These are phyloP conservation scores for Megathymus violae DNA, from an alignment of 1,140 invertebrate genomes.

Conservation along the genomic window DNA sequence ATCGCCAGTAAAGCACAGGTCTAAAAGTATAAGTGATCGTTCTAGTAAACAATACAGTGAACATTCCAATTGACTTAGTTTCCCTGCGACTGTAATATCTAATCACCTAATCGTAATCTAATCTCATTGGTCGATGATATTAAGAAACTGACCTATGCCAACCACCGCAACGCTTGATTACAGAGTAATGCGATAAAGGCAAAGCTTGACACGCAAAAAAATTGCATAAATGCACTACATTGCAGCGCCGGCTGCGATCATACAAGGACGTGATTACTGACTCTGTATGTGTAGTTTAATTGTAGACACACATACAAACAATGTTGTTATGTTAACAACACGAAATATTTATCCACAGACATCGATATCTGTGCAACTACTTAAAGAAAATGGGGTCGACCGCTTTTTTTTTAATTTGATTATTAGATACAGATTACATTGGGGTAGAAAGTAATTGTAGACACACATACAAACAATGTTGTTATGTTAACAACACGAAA, in stretches of 20 bases:
- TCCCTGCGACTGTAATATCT: constrained; percentile 42
- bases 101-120: constrained; percentile 68
- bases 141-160: constrained; percentile 73
- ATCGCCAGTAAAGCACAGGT: constrained; percentile 16
- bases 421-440: too few species aligned
- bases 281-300: too few species aligned
- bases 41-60: constrained; percentile 30
- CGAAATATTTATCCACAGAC: too few species aligned
- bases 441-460: too few species aligned
- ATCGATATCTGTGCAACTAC: too few species aligned
- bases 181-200: constrained; percentile 59
- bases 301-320: too few species aligned
- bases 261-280: constrained; percentile 17
- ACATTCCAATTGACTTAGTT: constrained; percentile 22
- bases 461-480: too few species aligned
- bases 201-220: constrained; percentile 51
- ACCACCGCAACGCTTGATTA: constrained; percentile 51
- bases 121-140: constrained; percentile 48
- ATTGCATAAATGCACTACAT: constrained; percentile 53
- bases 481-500: too few species aligned
- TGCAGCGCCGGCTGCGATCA: constrained; percentile 2
- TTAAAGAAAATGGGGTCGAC: too few species aligned
- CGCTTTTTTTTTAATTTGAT: too few species aligned
- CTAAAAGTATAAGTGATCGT: constrained; percentile 29
- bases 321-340: too few species aligned